phyloP scores from a whole-genome alignment of 2,113 vertebrate genomes.

The Lepus americanus region DNA sequence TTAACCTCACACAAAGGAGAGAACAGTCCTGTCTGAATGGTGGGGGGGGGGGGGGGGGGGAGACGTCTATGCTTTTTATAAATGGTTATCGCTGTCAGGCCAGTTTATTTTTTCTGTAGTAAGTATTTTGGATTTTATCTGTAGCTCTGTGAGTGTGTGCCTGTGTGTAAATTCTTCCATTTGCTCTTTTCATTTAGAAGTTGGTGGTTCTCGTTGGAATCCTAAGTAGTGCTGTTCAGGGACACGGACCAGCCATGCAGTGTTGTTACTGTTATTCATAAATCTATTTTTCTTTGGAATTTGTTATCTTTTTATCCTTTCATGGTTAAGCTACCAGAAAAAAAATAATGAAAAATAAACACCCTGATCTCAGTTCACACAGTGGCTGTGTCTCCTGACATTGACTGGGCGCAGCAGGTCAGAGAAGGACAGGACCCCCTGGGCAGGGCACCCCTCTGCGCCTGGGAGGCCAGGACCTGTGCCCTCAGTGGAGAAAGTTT shows the following conservation, averaged over 20 bases:
- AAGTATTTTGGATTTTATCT: not conserved
- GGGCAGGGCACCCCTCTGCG: too few species aligned
- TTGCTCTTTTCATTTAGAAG: conserved; percentile 50
- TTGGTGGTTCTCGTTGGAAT: conserved; percentile 42
- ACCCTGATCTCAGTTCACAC: not conserved
- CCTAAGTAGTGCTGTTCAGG: conserved; percentile 21
- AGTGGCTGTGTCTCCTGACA: not conserved
- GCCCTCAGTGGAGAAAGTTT: not conserved
- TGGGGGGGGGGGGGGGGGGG: not conserved
- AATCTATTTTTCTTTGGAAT: conserved; percentile 3
- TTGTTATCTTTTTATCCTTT: conserved; percentile 19
- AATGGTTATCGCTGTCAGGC: not conserved
- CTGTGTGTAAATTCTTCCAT: not conserved
- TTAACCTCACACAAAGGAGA: not conserved
- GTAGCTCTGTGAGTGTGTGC: not conserved
- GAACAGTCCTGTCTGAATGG: not conserved
- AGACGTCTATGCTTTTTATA: conserved; percentile 43
- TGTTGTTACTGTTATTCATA: conserved; percentile 26
- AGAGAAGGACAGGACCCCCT: not conserved
- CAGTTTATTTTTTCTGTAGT: not conserved
- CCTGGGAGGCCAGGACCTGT: not conserved
- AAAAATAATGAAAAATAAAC: not conserved
- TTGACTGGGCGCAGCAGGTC: not conserved
- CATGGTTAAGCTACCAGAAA: not conserved
- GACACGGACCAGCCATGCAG: not conserved